Evolutionary conservation across 2,888 invertebrate species (phyloP), one percentile per base, ranked within the genome.

Genomic region (Choristoneura rosaceana): DNA sequence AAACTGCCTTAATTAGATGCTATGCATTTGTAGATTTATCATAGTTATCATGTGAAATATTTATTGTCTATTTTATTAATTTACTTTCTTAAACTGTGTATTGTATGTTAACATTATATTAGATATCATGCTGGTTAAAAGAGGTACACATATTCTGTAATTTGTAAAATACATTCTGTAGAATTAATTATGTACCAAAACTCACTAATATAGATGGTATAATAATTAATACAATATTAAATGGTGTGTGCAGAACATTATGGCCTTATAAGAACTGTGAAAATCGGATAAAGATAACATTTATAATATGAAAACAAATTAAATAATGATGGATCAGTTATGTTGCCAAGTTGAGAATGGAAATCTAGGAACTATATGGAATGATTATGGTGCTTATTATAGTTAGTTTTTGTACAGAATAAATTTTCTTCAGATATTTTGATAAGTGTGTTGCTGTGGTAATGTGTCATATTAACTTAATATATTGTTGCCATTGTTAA

Each of bases 331-430:
- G 59, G 33, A 74, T 75, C 67, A 82, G 81, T 79, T 82, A 82
- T 83, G 83, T 84, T 86, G 85, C 87, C 85, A 87, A 85, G 83
- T 80, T 80, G 78, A 81, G 78, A 82, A 82, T 80, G 77, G 74
- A 69, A 69, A 60, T 67, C 69, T 62, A 68, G 47, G 73, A 77
- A 77, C 77, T 81, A 88, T 84, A 84, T 88, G 87, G 87, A 89
- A 90, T 90, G 87, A 90, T 88, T 87, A 92, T 93, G 94, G 94
- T 94, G 94, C 94, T 94, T 93, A 87, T 84, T 85, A 91, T 92
- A 93, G 92, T 91, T 93, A 93, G 93, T 89, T 87, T 84, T 87
- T 94, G 94, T 94, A 94, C 93, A 93, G 93, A 94, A 93, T 93
- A 91, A 94, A 94, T 93, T 92, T 79, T 87, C 87, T 85, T 87